Evolutionary conservation across 2,797 vertebrate genomes (phyloP), one percentile per base, ranked within the genome.

Genomic region (Melopsittacus undulatus): DNA sequence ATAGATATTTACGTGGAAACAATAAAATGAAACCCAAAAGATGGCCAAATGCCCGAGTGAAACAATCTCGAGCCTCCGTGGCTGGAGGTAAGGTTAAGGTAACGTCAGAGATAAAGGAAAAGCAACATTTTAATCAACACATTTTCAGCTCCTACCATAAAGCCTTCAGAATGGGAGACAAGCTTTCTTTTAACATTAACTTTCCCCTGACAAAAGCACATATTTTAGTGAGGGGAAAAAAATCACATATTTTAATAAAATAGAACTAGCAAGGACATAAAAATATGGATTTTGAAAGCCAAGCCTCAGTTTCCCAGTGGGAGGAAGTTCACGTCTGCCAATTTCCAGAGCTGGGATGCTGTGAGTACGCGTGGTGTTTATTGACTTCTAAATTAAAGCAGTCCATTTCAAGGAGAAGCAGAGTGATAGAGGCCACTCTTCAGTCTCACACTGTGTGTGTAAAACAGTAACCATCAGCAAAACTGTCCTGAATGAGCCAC

Each of bases 371-470:
- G 93, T 87, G 54, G 92, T 94, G 95, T 96, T 97, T 96, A 96
- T 95, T 93, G 95, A 95, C 92, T 95, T 94, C 92, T 88, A 96
- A 93, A 97, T 95, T 93, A 95, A 92, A 94, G 92, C 90, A 97
- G 95, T 95, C 93, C 94, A 3, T 93, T 87, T 95, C 49, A 87
- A 78, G 75, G 66, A 89, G 94, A 96, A 89, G 75, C 38, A 75
- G 40, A 90, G 63, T 52, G 86, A 84, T 0, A 0, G 51, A 91
- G 72, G 43, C 68, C 42, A 29, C 63, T 80, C 81, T 72, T 95
- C 67, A 72, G 77, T 79, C 92, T 84, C 56, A 70, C n/a, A 57
- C 27, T 0, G 2, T 57, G 70, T 77, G 48, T 36, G 27, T 62
- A 87, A 94, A 95, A 93, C 16, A 87, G 78, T 49, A 96, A 92